Percentiles rank a stretch among this genome's conserved stretches.
Conservation (phyloP, 2,888 invertebrate species). For the Leptinotarsa tumamoca region DNA sequence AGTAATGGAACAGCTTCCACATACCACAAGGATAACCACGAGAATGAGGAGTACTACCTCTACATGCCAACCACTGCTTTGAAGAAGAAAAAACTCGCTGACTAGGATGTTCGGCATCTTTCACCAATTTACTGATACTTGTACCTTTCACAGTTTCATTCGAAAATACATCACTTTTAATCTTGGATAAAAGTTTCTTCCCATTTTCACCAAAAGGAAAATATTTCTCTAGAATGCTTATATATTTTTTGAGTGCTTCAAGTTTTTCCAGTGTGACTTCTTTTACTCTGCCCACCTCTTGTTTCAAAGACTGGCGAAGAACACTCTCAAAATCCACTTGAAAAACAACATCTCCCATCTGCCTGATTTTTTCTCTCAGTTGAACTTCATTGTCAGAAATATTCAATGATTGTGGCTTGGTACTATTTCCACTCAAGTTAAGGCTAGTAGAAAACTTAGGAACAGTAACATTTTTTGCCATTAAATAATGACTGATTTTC, state of each 20-base stretch:
- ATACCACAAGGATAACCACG: constrained; percentile 95
- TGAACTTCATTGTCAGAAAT: constrained; percentile 51
- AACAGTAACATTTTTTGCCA: constrained; percentile 58
- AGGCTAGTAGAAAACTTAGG: constrained; percentile 23
- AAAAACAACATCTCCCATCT: constrained; percentile 75
- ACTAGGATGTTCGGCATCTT: constrained; percentile 67
- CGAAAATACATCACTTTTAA: constrained; percentile 70
- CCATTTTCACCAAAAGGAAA: constrained; percentile 84
- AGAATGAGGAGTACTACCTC: constrained; percentile 78
- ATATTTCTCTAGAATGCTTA: constrained; percentile 78
- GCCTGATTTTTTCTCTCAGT: constrained; percentile 60
- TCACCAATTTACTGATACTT: constrained; percentile 72
- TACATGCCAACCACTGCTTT: constrained; percentile 81
- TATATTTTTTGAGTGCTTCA: constrained; percentile 78
- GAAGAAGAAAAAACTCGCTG: constrained; percentile 71
- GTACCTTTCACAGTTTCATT: constrained; percentile 71
- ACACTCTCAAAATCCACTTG: constrained; percentile 91
- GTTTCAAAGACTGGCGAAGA: constrained; percentile 78
- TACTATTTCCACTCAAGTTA: constrained; percentile 11
- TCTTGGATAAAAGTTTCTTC: constrained; percentile 74
- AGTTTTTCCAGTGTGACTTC: constrained; percentile 80
- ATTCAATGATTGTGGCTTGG: constrained; percentile 3
- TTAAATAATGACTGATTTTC: constrained; percentile 70
- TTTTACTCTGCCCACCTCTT: constrained; percentile 83
- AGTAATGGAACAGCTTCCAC: constrained; percentile 95